phyloP scores from a whole-genome alignment of 2,888 invertebrate genomes.

The Philonicus albiceps region DNA sequence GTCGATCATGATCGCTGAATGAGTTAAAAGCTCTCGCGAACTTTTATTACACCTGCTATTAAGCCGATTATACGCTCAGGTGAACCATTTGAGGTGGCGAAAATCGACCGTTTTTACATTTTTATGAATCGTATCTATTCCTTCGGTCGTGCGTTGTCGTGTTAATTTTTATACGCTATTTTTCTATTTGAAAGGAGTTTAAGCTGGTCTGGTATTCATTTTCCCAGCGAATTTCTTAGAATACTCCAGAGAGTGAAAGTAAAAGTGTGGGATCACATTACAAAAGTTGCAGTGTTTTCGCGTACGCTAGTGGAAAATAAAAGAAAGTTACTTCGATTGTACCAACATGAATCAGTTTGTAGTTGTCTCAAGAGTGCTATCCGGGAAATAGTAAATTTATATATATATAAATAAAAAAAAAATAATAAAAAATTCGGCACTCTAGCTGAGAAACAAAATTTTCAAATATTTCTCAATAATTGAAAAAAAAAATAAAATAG shows the following conservation, averaged over 20 bases:
- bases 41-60: neutral
- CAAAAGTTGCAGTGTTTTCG: neutral
- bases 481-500: neutral
- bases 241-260: slow-evolving; percentile 15
- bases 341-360: neutral
- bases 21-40: slow-evolving; percentile 29
- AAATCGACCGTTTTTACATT: neutral
- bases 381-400: neutral
- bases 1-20: slow-evolving; percentile 31
- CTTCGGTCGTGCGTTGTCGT: neutral
- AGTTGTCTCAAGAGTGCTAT: neutral
- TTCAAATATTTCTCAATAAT: neutral
- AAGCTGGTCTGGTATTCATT: neutral
- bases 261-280: slow-evolving; percentile 23
- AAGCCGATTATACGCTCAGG: neutral
- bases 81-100: neutral
- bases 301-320: neutral
- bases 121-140: neutral
- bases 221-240: neutral
- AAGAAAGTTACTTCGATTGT: slow-evolving; percentile 5
- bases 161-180: neutral
- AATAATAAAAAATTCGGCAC: neutral
- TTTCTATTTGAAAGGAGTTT: neutral
- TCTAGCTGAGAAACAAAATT: neutral
- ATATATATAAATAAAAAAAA: neutral